These are phyloP conservation scores for Octodonta nipae DNA, from an alignment of 2,888 invertebrate species.

Conservation along the genomic window DNA sequence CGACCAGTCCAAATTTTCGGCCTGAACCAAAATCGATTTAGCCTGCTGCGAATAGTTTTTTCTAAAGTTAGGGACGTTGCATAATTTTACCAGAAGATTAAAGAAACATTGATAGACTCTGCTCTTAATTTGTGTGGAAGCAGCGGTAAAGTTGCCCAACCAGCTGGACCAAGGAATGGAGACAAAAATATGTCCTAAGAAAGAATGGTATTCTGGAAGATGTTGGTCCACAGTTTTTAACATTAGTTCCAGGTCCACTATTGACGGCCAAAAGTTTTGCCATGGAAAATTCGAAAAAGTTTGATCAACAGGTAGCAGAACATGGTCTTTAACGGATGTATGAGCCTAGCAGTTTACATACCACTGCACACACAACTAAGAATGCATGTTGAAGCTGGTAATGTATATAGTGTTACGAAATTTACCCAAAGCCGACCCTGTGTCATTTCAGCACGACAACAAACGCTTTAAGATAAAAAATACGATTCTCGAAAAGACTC, in stretches of 20 bases:
- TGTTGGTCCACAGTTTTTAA: slow-evolving; percentile 52
- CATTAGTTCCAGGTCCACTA: slow-evolving; percentile 54
- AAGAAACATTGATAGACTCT: slow-evolving; percentile 50
- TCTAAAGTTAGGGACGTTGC: slow-evolving; percentile 56
- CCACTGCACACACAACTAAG: too few species aligned
- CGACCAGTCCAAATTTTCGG: slow-evolving; percentile 52
- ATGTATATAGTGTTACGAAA: too few species aligned
- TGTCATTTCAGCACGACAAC: too few species aligned
- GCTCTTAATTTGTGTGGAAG: slow-evolving; percentile 29
- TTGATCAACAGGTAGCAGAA: slow-evolving; percentile 50
- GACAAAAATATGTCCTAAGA: slow-evolving; percentile 57
- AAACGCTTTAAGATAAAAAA: too few species aligned
- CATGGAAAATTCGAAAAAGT: slow-evolving; percentile 54
- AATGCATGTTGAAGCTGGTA: too few species aligned
- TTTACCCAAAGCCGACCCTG: too few species aligned
- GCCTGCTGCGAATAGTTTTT: slow-evolving; percentile 37
- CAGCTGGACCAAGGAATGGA: slow-evolving; percentile 52
- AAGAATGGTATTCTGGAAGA: slow-evolving; percentile 55
- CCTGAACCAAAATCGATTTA: slow-evolving; percentile 40
- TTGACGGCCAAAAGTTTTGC: slow-evolving; percentile 54
- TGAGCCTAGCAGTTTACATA: slow-evolving; percentile 56
- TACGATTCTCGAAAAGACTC: too few species aligned
- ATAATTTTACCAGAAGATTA: slow-evolving; percentile 55
- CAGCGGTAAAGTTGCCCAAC: slow-evolving; percentile 39
- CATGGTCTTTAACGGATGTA: slow-evolving; percentile 47